These are phyloP conservation scores for Rhabdornis inornatus DNA, from an alignment of 2,113 vertebrate species.

Conservation along the genomic window DNA sequence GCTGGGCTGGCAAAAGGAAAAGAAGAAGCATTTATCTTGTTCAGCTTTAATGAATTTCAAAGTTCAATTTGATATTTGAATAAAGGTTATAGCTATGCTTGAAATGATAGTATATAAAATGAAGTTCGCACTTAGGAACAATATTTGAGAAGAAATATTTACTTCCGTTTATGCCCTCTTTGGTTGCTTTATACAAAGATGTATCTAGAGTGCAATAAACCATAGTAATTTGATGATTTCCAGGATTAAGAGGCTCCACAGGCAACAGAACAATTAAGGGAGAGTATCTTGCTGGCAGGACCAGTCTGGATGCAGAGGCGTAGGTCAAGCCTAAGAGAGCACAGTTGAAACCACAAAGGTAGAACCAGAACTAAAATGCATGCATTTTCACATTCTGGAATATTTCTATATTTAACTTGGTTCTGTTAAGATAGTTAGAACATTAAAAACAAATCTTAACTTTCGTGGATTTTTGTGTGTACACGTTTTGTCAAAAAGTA, in stretches of 20 bases:
- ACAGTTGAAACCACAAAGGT: neutral
- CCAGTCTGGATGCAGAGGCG: neutral
- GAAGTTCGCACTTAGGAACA: neutral
- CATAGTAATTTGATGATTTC: neutral
- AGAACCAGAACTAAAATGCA: neutral
- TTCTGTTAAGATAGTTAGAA: neutral
- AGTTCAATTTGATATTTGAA: neutral
- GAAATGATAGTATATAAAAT: neutral
- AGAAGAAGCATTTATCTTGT: neutral
- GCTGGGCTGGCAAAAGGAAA: neutral
- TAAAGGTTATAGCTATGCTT: neutral
- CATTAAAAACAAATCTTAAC: neutral
- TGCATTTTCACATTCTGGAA: neutral
- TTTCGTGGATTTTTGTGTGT: neutral
- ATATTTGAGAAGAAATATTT: conserved; percentile 14
- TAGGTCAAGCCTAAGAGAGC: neutral
- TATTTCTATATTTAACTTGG: neutral
- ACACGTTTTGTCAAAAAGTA: neutral
- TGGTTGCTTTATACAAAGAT: neutral
- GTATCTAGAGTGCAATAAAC: neutral
- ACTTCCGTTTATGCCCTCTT: neutral
- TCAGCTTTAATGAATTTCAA: neutral
- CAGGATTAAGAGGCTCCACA: neutral
- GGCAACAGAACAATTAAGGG: neutral
- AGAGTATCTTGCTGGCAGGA: accelerated